These are phyloP conservation scores for Hypocryptadius cinnamomeus DNA, from an alignment of 2,113 vertebrate genomes.

Conservation along the genomic window DNA sequence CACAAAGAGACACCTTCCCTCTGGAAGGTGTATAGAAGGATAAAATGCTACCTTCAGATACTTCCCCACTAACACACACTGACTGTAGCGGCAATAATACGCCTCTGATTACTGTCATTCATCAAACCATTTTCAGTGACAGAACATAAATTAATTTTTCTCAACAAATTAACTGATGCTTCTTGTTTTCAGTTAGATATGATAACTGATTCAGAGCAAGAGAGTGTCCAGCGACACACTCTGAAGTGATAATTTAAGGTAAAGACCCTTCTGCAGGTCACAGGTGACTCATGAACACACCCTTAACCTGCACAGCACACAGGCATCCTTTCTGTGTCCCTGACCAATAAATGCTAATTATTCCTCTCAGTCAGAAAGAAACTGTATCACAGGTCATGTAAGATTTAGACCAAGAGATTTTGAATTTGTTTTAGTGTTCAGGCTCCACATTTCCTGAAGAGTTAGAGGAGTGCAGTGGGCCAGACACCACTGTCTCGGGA, in stretches of 20 bases:
- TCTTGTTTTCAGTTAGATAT: background rate
- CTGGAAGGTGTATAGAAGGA: background rate
- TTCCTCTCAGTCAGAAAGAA: background rate
- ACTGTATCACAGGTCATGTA: background rate
- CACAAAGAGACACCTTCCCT: background rate
- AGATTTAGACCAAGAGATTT: background rate
- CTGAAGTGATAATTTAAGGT: background rate
- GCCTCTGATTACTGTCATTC: background rate
- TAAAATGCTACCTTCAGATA: background rate
- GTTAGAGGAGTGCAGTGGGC: background rate
- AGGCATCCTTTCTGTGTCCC: background rate
- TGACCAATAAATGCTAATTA: background rate
- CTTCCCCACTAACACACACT: background rate
- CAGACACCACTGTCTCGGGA: background rate
- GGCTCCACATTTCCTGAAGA: background rate
- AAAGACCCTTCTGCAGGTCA: background rate
- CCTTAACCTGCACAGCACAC: accelerated
- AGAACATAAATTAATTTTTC: background rate
- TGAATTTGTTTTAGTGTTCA: background rate
- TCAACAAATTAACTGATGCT: background rate
- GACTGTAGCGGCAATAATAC: background rate
- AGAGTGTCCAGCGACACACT: background rate
- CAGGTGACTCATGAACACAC: accelerated
- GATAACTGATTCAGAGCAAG: background rate
- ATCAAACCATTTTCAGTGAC: background rate